Evolutionary conservation across 2,113 vertebrate species (phyloP), one percentile per base, ranked within the genome.

Genomic region (Pagrus major): DNA sequence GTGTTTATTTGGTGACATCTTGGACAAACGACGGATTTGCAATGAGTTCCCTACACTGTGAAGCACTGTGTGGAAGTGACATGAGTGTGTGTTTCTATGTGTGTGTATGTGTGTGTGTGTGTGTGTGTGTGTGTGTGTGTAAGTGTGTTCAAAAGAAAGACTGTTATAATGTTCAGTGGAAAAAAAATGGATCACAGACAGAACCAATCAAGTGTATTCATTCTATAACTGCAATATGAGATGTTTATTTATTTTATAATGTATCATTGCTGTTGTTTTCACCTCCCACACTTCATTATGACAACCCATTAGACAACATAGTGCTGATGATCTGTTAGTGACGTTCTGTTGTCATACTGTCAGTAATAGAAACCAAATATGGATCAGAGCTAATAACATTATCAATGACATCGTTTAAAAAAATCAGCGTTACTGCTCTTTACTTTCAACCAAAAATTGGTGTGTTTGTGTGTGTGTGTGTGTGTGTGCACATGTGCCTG

Each of bases 1-100:
- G 70, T 56, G 56, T 83, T 85, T 47, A 63, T 86, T 74, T 75
- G 63, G 65, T 77, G 68, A 60, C 61, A 71, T 68, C 70, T 73
- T 61, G 60, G 65, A 75, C 1, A 15, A 75, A 65, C 5, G 54
- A 67, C 8, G 23, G 79, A 80, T 78, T 87, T 84, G 78, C 81
- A 82, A 86, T 61, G 78, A 82, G 72, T 88, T 89, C 76, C 58
- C 69, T 52, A 91, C 89, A 92, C 90, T 93, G 91, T 92, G 90
- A 91, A 90, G 63, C 52, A 29, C 75, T 85, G 67, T 76, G 44
- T 88, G 74, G 6, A 68, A 39, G 42, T 66, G 44, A 54, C 11
- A 27, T 68, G 61, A 16, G 0, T 61, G 71, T 65, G 39, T 68
- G 72, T 25, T 65, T 70, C 42, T 87, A 58, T 77, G 35, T 60